A percentile compares a stretch with the other conserved stretches of the same genome.
Conservation (phyloP, 2,113 vertebrate species). For the Xenopus borealis region DNA sequence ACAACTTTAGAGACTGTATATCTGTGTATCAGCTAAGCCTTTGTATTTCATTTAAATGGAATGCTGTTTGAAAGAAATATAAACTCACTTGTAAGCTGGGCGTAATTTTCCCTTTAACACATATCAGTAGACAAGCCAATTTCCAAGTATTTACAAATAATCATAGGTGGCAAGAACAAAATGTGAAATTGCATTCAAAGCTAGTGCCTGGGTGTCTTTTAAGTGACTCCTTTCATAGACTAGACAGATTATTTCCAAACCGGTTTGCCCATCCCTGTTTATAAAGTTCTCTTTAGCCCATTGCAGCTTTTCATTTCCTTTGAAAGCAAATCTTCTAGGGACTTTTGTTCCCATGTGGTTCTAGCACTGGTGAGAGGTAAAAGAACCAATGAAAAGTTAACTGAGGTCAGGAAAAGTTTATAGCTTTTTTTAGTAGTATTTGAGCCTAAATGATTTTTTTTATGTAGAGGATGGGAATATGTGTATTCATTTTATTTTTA, state of each 20-base stretch:
- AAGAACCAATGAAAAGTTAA: no score
- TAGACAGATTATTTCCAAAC: conserved; percentile 21
- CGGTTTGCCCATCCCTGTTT: conserved; percentile 11
- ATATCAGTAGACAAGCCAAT: no score
- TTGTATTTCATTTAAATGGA: no score
- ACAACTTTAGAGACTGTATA: no score
- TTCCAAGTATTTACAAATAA: background rate
- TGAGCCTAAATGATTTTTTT: background rate
- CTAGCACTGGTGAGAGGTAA: background rate
- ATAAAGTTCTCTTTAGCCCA: background rate
- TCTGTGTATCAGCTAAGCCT: no score
- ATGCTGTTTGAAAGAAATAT: no score
- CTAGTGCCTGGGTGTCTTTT: conserved; percentile 1
- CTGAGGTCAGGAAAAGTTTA: conserved; percentile 12
- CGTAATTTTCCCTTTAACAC: no score
- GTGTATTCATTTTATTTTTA: background rate
- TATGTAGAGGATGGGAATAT: background rate
- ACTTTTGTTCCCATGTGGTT: conserved; percentile 1
- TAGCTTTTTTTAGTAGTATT: background rate
- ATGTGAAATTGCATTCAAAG: background rate
- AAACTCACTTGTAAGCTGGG: no score
- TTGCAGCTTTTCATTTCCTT: conserved; percentile 9
- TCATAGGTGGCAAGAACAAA: background rate
- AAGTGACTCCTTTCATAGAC: conserved; percentile 13
- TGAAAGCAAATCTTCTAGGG: conserved; percentile 1